phyloP scores from a whole-genome alignment of 2,113 vertebrate genomes.

The Entomyzon cyanotis region DNA sequence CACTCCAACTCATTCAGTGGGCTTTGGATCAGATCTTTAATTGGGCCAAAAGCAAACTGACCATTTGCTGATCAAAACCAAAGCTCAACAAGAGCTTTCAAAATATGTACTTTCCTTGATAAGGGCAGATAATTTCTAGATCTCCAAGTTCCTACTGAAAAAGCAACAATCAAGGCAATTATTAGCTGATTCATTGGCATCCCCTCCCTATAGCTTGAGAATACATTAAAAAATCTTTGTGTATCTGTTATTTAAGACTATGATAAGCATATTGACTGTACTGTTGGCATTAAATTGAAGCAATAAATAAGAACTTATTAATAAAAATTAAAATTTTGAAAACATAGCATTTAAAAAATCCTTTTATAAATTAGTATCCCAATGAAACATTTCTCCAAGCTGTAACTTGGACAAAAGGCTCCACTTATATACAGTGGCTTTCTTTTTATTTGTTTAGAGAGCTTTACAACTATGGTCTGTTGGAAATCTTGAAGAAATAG shows the following conservation, averaged over 20 bases:
- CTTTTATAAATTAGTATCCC: neutral
- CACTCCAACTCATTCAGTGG: neutral
- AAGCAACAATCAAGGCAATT: neutral
- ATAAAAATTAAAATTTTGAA: neutral
- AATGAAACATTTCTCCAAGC: neutral
- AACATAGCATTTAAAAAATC: neutral
- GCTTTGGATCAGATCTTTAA: neutral
- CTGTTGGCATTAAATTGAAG: neutral
- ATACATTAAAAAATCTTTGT: neutral
- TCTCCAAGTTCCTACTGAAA: neutral
- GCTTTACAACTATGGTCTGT: neutral
- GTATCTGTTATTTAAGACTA: neutral
- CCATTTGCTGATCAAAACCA: neutral
- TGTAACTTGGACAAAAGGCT: neutral
- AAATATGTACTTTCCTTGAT: neutral
- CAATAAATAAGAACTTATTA: neutral
- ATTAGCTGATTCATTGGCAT: neutral
- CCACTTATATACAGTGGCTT: neutral
- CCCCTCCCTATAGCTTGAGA: neutral
- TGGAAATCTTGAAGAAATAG: neutral
- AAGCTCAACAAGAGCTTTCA: neutral
- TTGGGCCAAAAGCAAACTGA: neutral
- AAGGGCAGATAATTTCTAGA: neutral
- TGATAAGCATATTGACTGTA: neutral
- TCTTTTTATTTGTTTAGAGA: slow-evolving; percentile 17